Base-by-base conservation (phyloP, 2,888 invertebrate species). In the Papilio demoleus region DNA sequence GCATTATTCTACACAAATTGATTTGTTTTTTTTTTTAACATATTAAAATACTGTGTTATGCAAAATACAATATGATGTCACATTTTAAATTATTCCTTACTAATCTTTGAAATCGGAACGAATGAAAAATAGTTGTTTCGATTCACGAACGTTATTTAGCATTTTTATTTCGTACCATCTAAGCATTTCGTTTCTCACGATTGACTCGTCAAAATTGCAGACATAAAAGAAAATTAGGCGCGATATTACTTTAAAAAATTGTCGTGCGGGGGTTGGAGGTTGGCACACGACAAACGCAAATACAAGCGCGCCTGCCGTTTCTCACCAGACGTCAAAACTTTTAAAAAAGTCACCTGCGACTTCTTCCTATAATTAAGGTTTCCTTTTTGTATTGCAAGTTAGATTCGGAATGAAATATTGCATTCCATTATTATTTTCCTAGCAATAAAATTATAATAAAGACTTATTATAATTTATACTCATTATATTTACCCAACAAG, bases 161-260 rank as follows among this genome's bases (percentile, higher is more conserved):
- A 22, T 59, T 42, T 47, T 34, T 36, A 45, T 67, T 61, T 53
- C 34, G 36, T 66, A 9, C 53, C n/a, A 56, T 56, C 27, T 38
- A 71, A 73, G 71, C 67, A 71, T 71, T 65, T 71, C 71, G 70
- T 67, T 70, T 70, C 24, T 72, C 80, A 74, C 85, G 86, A 90
- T 88, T 86, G 87, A 90, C 86, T 85, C 81, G 87, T 91, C 89
- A 90, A 82, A 81, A 76, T 74, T 68, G 79, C 76, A 87, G 90
- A 88, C 89, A 85, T 40, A 79, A 80, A 82, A 77, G 85, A 84
- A 88, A 90, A 90, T 90, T 91, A 85, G 88, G 84, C 88, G 86
- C 83, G 84, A 90, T 87, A 86, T 82, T 83, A 84, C 84, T 86
- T 86, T 88, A 86, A 88, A 85, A 87, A 87, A 85, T 40, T 78